Conservation (phyloP, 1,140 invertebrate genomes). For the Penaeus vannamei region DNA sequence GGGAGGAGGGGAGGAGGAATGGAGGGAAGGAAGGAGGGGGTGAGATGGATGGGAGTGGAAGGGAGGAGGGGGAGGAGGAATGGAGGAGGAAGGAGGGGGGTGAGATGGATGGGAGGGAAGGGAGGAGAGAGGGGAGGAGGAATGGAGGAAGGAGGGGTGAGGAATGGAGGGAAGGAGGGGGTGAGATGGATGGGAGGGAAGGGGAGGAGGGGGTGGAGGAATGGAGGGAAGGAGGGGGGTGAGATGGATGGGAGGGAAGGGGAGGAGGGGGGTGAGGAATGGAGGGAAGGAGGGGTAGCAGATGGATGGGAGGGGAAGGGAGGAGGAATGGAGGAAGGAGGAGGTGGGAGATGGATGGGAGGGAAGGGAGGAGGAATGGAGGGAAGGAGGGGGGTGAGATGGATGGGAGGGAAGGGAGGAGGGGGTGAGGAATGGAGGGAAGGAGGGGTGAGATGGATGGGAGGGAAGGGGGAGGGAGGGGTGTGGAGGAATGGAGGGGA, state of each 20-base stretch:
- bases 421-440: not conserved
- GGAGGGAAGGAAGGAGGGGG: not conserved
- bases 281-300: not conserved
- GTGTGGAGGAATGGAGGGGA: too few species aligned
- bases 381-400: not conserved
- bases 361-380: not conserved
- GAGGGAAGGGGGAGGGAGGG: not conserved
- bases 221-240: not conserved
- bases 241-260: not conserved
- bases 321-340: not conserved
- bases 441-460: not conserved
- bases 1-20: not conserved
- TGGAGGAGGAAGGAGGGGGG: too few species aligned
- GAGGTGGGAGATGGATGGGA: not conserved
- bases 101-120: not conserved
- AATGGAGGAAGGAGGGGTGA: not conserved
- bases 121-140: not conserved
- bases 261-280: not conserved
- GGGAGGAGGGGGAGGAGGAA: not conserved
- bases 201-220: not conserved
- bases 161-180: not conserved
- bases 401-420: not conserved
- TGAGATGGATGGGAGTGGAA: not conserved
- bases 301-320: not conserved
- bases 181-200: not conserved